phyloP scores from a whole-genome alignment of 2,888 invertebrate genomes.

The Lapara coniferarum region DNA sequence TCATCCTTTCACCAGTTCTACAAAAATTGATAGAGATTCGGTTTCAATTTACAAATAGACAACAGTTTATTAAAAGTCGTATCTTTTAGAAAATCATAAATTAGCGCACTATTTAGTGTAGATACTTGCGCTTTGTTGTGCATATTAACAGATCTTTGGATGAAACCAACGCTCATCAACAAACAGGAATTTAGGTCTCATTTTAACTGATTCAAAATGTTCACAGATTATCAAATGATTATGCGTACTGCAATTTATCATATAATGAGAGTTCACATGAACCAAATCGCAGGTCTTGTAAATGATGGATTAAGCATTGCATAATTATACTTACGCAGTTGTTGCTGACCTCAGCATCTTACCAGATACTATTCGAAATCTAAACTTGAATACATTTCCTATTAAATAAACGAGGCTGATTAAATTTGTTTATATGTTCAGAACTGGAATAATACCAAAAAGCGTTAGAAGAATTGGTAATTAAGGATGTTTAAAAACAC shows the following conservation, averaged over 20 bases:
- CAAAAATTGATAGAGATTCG: too few relatives aligned
- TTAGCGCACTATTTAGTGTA: too few relatives aligned
- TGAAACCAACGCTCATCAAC: too few relatives aligned
- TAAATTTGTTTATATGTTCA: background rate
- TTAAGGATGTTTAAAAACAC: too few relatives aligned
- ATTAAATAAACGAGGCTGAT: background rate
- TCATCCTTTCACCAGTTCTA: too few relatives aligned
- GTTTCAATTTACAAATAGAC: too few relatives aligned
- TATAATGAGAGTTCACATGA: background rate
- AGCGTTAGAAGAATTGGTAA: too few relatives aligned
- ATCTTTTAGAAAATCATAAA: too few relatives aligned
- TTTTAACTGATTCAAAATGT: background rate
- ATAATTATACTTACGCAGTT: background rate
- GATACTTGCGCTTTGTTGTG: too few relatives aligned
- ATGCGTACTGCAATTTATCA: background rate
- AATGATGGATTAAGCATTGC: background rate
- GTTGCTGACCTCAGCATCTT: background rate
- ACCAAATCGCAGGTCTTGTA: background rate
- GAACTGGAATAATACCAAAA: background rate
- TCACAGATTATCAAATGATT: background rate
- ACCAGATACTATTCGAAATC: background rate
- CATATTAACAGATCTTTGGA: too few relatives aligned
- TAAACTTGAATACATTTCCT: background rate
- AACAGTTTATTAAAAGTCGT: too few relatives aligned
- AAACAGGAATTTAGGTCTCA: too few relatives aligned